Base-by-base conservation (phyloP, 2,113 vertebrate species). In the Oplegnathus fasciatus region DNA sequence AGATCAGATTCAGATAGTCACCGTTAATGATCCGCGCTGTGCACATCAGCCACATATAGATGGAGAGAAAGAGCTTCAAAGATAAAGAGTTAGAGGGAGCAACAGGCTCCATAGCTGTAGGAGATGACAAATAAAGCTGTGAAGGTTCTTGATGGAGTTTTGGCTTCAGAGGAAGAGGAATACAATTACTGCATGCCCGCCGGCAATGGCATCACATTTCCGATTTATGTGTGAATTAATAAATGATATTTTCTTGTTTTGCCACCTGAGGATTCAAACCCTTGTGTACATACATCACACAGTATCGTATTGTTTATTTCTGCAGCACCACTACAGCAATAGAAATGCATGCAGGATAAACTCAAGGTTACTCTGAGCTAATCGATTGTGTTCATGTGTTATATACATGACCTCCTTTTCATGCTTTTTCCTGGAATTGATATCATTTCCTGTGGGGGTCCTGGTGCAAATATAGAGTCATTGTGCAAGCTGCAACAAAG, bases 371-470 rank as follows among this genome's bases (percentile, higher is more conserved):
- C 44, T 30, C 69, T 74, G 82, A 74, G 85, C 80, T 78, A 86
- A 91, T 86, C 9, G 75, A 88, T 79, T 90, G 78, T 89, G 70
- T 80, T 86, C 76, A 61, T 89, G 84, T 44, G 66, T 62, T 85
- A 67, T 46, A 88, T 86, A 83, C 65, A 86, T 89, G 78, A 64
- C 83, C 83, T 89, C 79, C 46, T 82, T 89, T 86, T 87, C 76
- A 80, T 83, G 84, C 78, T 79, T 86, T 88, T 94, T 93, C 92
- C 90, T 89, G 83, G 84, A 88, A 94, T 88, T 93, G 80, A 93
- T 90, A 87, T 83, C 0, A 74, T 78, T 84, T 94, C 90, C 89
- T 88, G 78, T 60, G 52, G 32, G 71, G 83, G 22, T 85, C 61
- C 48, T 86, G 69, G 78, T 10, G 50, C 80, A 87, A 89, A 91